These are phyloP conservation scores for Oegoconia quadripuncta DNA, from an alignment of 2,888 invertebrate genomes.

Conservation along the genomic window DNA sequence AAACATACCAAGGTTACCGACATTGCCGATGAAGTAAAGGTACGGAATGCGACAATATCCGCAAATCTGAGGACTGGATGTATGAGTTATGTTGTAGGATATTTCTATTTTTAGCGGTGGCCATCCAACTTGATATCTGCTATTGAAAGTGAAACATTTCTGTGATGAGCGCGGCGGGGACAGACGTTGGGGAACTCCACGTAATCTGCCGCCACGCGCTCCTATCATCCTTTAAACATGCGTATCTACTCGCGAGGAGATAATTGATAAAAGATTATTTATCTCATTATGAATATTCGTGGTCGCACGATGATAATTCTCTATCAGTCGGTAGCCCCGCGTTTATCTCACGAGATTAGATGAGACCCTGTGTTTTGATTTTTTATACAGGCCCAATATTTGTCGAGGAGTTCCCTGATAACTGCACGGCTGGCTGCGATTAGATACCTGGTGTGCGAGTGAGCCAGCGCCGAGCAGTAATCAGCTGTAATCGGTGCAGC, in stretches of 20 bases:
- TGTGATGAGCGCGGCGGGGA: too few species aligned
- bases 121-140: too few species aligned
- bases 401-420: conserved; percentile 78
- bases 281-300: conserved; percentile 79
- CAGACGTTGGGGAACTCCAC: conserved; percentile 64
- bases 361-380: conserved; percentile 78
- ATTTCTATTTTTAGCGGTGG: too few species aligned
- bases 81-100: too few species aligned
- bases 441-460: conserved; percentile 68
- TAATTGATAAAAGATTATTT: conserved; percentile 79
- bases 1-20: too few species aligned
- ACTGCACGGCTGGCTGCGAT: conserved; percentile 55
- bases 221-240: conserved; percentile 77
- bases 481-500: conserved; percentile 39
- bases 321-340: conserved; percentile 77
- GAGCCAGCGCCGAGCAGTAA: too few species aligned
- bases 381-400: conserved; percentile 74
- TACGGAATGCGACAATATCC: too few species aligned
- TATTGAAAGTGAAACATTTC: too few species aligned
- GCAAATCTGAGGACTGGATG: too few species aligned
- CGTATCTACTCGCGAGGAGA: conserved; percentile 71
- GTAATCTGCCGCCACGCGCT: conserved; percentile 59
- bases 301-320: conserved; percentile 73
- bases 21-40: too few species aligned
- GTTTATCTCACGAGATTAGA: conserved; percentile 77